Conservation (phyloP, 1,140 invertebrate species). For the Apis florea region DNA sequence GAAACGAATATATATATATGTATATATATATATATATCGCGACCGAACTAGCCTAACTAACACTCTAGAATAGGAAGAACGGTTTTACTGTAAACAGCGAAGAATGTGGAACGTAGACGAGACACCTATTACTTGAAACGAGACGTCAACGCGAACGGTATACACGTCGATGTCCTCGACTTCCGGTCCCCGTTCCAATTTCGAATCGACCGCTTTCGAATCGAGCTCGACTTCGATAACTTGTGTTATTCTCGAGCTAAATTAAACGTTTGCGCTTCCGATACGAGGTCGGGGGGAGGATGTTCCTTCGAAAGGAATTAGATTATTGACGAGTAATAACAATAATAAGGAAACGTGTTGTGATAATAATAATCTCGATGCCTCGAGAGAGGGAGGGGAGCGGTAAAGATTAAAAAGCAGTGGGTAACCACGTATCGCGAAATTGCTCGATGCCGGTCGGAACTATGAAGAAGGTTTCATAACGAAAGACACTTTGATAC, state of each 20-base stretch:
- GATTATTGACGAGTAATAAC: too few species aligned
- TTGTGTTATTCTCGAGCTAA: not conserved
- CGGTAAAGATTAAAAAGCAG: not conserved
- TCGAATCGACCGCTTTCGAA: conserved; percentile 10
- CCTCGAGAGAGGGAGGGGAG: too few species aligned
- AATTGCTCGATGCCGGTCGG: not conserved
- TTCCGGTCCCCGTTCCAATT: conserved; percentile 13
- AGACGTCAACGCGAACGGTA: not conserved
- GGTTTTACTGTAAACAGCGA: conserved; percentile 2
- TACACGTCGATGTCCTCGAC: not conserved
- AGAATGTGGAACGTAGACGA: not conserved
- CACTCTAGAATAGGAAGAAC: conserved; percentile 1
- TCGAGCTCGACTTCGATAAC: not conserved
- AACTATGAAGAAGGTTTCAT: conserved; percentile 7
- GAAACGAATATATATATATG: not conserved
- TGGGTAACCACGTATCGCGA: not conserved
- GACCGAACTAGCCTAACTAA: not conserved
- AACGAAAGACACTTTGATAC: conserved; percentile 34
- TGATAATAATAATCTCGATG: not conserved
- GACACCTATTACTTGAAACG: not conserved
- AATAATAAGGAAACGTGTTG: not conserved
- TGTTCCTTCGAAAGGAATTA: not conserved
- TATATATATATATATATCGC: not conserved
- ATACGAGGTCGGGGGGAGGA: too few species aligned
- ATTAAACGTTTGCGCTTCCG: not conserved